Evolutionary conservation across 2,113 vertebrate genomes (phyloP).

Genomic region (Cercopithecus mona): DNA sequence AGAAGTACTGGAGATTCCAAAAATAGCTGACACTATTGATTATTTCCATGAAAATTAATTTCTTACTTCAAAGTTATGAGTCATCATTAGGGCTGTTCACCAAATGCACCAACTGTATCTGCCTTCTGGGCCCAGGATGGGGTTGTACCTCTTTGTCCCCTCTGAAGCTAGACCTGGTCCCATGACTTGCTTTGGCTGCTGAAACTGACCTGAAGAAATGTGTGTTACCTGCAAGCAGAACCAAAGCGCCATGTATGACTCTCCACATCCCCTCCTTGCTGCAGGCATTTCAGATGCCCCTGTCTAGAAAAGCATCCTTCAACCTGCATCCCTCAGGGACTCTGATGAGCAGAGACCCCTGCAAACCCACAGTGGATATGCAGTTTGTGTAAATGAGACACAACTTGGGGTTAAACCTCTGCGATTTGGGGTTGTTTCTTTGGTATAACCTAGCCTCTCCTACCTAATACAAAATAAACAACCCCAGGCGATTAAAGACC

Average conservation of each 20-base stretch:
- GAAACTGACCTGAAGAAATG: background rate
- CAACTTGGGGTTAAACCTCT: background rate
- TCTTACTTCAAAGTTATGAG: background rate
- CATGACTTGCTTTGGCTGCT: background rate
- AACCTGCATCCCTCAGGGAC: background rate
- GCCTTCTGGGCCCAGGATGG: background rate
- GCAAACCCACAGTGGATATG: background rate
- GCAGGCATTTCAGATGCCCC: too few relatives aligned
- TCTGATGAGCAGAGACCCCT: background rate
- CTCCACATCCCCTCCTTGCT: too few relatives aligned
- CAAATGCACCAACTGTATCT: background rate
- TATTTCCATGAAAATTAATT: background rate
- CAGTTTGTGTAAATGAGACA: background rate
- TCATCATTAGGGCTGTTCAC: background rate
- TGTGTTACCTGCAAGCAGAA: background rate
- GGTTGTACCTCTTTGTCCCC: background rate
- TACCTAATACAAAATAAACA: background rate
- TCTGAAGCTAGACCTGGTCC: background rate
- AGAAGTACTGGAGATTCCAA: background rate
- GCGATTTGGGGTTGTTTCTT: background rate
- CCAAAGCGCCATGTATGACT: rapidly evolving
- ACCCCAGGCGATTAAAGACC: background rate
- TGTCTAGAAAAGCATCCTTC: background rate
- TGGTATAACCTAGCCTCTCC: background rate
- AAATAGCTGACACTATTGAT: background rate